phyloP scores from a whole-genome alignment of 2,113 vertebrate genomes.

The Notiomystis cincta region DNA sequence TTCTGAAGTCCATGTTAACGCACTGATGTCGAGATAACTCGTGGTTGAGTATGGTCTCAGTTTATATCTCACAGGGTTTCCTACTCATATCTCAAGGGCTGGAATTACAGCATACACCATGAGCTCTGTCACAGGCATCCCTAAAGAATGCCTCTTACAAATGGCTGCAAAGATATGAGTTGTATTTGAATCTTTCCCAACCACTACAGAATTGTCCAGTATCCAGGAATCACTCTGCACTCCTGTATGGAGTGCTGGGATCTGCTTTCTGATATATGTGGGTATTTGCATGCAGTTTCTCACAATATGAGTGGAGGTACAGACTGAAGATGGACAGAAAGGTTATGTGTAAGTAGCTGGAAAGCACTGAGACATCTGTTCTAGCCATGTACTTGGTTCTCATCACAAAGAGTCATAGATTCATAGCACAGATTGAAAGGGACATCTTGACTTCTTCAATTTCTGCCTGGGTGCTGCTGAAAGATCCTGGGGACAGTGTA shows the following conservation, averaged over 20 bases:
- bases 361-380: neutral
- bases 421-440: neutral
- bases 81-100: neutral
- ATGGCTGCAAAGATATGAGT: fast-evolving
- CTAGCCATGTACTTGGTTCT: neutral
- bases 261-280: neutral
- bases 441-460: neutral
- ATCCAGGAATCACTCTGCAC: neutral
- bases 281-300: neutral
- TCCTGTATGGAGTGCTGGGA: neutral
- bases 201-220: neutral
- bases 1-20: neutral
- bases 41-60: neutral
- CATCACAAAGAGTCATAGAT: neutral
- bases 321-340: neutral
- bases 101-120: neutral
- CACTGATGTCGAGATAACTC: neutral
- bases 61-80: neutral
- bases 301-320: neutral
- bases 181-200: neutral
- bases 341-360: neutral
- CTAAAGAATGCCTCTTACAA: neutral
- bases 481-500: neutral
- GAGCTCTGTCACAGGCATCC: neutral
- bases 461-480: neutral